Evolutionary conservation across 2,888 invertebrate species (phyloP), one percentile per base, ranked within the genome.

Genomic region (Campopleginae sp.): DNA sequence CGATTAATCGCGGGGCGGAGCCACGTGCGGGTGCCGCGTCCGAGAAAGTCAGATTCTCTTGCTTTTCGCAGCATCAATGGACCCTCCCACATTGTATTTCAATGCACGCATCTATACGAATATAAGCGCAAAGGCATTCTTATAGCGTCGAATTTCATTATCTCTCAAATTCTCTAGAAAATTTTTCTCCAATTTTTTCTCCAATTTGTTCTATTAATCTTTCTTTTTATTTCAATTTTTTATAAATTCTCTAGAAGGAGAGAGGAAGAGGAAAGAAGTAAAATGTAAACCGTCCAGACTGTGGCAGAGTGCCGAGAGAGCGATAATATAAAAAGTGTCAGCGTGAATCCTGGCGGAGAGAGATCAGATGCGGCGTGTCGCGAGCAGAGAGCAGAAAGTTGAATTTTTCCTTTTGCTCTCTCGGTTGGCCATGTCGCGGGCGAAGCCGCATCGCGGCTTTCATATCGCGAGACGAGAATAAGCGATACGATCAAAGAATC

Each of bases 401-500:
- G 66, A 19, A 42, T 61, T 17, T 74, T 44, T 61, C 54, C 38
- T 72, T 38, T 54, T 33, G 54, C 72, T 54, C 38, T 44, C 61
- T 46, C 70, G n/a, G n/a, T 70, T 42, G 42, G 51, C 27, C 51
- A 27, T 7, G 72, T n/a, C n/a, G 85, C 65, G 66, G 72, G 61
- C 71, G 82, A 76, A 77, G 76, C 76, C 72, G 80, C 82, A 72
- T 42, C 72, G 51, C 75, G 84, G 23, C 81, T 79, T 65, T 82
- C 82, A 71, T 82, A 80, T 72, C 63, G 54, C 68, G 66, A 65
- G 76, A 85, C 77, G 79, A 77, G 70, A 75, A n/a, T n/a, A n/a
- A 70, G 84, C 77, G 87, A 88, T 88, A 87, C 86, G 87, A 88
- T 88, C 87, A 88, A 88, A 88, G 88, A 86, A 86, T 87, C 87